Evolutionary conservation across 2,888 invertebrate genomes (phyloP).

Genomic region (Chesias legatella): DNA sequence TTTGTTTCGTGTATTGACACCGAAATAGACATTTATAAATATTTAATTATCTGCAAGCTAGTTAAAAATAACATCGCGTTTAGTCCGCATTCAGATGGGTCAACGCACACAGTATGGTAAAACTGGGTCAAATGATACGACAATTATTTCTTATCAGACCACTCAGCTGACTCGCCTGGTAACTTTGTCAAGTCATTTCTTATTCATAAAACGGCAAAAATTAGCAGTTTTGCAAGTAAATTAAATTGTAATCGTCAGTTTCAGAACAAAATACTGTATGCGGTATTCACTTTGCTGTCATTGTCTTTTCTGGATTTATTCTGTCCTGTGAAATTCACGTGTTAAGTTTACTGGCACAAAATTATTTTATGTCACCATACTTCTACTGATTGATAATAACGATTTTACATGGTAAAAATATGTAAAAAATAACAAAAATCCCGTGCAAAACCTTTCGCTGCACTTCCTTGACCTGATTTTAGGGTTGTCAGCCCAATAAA

Average conservation of each 20-base stretch:
- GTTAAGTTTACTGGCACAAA: slow-evolving; percentile 42
- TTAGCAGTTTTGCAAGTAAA: slow-evolving; percentile 9
- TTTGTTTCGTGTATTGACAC: slow-evolving; percentile 47
- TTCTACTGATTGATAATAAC: slow-evolving; percentile 34
- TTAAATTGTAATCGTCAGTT: slow-evolving; percentile 32
- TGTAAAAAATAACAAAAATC: slow-evolving; percentile 57
- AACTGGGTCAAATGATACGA: slow-evolving; percentile 74
- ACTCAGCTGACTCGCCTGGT: slow-evolving; percentile 20
- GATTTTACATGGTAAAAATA: slow-evolving; percentile 53
- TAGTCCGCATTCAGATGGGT: slow-evolving; percentile 77
- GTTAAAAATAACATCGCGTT: slow-evolving; percentile 73
- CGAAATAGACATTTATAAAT: slow-evolving; percentile 69
- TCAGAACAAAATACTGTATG: slow-evolving; percentile 46
- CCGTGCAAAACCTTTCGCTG: slow-evolving; percentile 51
- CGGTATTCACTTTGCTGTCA: slow-evolving; percentile 62
- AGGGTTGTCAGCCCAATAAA: slow-evolving; percentile 24
- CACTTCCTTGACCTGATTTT: slow-evolving; percentile 69
- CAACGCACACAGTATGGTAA: slow-evolving; percentile 70
- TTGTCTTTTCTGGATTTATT: slow-evolving; percentile 45
- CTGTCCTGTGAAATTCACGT: slow-evolving; percentile 46
- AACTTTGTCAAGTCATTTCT: slow-evolving; percentile 27
- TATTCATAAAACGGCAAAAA: slow-evolving; percentile 33
- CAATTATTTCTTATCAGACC: slow-evolving; percentile 45
- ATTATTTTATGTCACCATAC: slow-evolving; percentile 51
- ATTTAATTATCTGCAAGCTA: slow-evolving; percentile 78